Base-by-base conservation (phyloP, 2,113 vertebrate species). In the Prinia subflava region DNA sequence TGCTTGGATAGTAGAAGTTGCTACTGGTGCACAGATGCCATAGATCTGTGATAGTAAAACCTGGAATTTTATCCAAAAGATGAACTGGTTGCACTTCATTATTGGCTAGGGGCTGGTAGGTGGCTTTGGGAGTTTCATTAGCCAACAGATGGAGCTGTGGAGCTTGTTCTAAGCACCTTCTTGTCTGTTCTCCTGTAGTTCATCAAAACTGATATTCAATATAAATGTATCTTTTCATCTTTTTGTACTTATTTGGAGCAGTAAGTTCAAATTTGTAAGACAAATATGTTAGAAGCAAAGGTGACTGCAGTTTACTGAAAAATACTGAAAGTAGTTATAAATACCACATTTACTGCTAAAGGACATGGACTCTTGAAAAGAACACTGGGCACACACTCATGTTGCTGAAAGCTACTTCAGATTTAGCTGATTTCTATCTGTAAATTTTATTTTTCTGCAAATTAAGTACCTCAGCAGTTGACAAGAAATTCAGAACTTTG, bases 81-180 rank as follows among this genome's bases (percentile, higher is more conserved):
- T 6, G 1, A 84, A 16, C 17, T 59, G 8, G 7, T 60, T 85
- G 15, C 13, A 4, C 31, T 77, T 86, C 42, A 1, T 23, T 74
- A 31, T 6, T 82, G 35, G 6, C 16, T 44, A 8, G 31, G 35
- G 15, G 14, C 67, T 83, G 39, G 3, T 75, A 4, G 20, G 4
- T 63, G 23, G 8, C 42, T 57, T 94, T 71, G 8, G 21, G 59
- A 59, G 68, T 59, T 81, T 83, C 55, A 31, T 52, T 33, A 62
- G 73, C 95, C 97, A 93, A 70, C 89, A 97, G 96, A 92, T 97
- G 97, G 97, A 18, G 76, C 89, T 93, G 52, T 79, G 83, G 95
- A 96, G 79, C 95, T 94, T 95, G 23, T 79, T 65, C 76, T 62
- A 41, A 71, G 47, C 47, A 49, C 31, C 33, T 47, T 41, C 33